Percentiles rank a stretch among this genome's conserved stretches.
Evolutionary conservation across 2,113 vertebrate species (phyloP).

Genomic region (Chrysochloris asiatica): DNA sequence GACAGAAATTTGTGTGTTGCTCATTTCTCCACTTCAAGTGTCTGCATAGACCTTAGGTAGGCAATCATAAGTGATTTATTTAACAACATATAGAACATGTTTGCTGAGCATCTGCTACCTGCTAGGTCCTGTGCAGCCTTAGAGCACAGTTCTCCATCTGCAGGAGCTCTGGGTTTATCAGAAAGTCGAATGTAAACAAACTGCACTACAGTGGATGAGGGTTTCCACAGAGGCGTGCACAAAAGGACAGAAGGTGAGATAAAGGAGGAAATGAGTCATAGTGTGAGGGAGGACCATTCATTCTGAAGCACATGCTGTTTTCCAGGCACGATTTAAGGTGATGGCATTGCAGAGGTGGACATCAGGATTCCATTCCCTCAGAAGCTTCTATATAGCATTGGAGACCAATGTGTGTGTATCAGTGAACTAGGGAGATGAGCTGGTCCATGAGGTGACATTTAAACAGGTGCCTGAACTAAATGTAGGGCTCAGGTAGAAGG

Average conservation of each 20-base stretch:
- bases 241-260: background rate
- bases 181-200: background rate
- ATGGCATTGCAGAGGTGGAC: background rate
- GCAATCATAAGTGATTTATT: background rate
- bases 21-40: background rate
- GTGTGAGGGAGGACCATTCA: background rate
- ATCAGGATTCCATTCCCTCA: background rate
- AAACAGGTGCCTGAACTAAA: background rate
- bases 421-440: background rate
- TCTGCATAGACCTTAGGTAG: background rate
- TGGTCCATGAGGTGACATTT: background rate
- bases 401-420: background rate
- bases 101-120: background rate
- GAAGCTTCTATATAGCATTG: background rate
- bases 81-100: background rate
- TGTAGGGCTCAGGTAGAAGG: background rate
- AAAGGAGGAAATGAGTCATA: background rate
- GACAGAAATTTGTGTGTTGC: background rate
- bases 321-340: background rate
- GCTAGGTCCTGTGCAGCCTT: background rate
- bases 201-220: background rate
- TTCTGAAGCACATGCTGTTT: background rate
- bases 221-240: background rate
- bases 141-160: background rate
- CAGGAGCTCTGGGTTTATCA: background rate